Evolutionary conservation across 2,113 vertebrate species (phyloP).

Genomic region (Dolichotis patagonum): DNA sequence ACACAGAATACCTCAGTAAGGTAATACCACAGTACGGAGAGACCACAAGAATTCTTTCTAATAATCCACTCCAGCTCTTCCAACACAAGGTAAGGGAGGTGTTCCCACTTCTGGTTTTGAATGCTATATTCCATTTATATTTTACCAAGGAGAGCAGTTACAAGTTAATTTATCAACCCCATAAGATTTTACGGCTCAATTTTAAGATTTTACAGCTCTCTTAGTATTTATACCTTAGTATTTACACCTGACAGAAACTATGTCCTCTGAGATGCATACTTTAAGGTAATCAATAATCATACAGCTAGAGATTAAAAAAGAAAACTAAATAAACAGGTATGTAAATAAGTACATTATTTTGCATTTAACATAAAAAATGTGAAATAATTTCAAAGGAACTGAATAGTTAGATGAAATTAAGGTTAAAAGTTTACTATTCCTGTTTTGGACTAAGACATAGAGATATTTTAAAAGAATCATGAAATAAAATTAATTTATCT

Average conservation of each 20-base stretch:
- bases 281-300: background rate
- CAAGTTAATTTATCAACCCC: background rate
- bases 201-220: background rate
- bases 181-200: background rate
- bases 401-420: conserved; percentile 23
- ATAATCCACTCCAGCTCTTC: background rate
- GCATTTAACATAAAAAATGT: background rate
- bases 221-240: background rate
- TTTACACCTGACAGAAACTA: background rate
- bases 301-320: background rate
- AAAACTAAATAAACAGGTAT: background rate
- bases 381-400: conserved; percentile 16
- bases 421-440: background rate
- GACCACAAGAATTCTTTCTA: background rate
- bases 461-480: background rate
- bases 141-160: background rate
- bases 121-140: background rate
- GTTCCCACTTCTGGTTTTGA: background rate
- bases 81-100: background rate
- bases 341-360: background rate
- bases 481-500: background rate
- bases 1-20: background rate
- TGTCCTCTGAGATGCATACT: background rate
- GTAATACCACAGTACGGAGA: background rate
- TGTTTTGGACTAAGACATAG: conserved; percentile 24